Percentiles rank a stretch among this genome's conserved stretches.
phyloP scores from a whole-genome alignment of 2,113 vertebrate genomes.

The Oreotragus oreotragus region DNA sequence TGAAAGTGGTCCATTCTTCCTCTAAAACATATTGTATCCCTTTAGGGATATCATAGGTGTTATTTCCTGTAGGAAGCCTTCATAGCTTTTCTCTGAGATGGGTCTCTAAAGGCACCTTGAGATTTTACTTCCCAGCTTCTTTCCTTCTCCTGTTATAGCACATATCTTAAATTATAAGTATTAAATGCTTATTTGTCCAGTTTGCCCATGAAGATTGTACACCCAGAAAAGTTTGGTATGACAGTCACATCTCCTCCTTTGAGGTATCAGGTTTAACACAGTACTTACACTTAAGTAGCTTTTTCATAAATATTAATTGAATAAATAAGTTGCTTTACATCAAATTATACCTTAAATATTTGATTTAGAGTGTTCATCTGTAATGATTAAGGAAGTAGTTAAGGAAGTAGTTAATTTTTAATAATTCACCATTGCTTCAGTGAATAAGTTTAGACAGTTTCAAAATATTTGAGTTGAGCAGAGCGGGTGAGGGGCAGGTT shows the following conservation, averaged over 20 bases:
- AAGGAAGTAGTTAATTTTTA: constrained; percentile 35
- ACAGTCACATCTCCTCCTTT: background rate
- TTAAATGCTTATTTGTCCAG: background rate
- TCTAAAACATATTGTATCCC: background rate
- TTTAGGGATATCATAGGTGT: background rate
- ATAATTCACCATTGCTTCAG: constrained; percentile 22
- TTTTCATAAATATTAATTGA: constrained; percentile 46
- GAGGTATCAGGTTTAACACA: background rate
- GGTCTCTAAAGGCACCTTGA: background rate
- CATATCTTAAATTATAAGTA: background rate
- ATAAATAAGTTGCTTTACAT: constrained; percentile 40
- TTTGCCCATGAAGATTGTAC: background rate
- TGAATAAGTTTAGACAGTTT: constrained; percentile 22
- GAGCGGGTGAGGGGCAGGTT: background rate
- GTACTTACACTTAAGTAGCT: background rate
- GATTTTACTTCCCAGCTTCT: background rate
- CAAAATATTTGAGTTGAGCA: background rate
- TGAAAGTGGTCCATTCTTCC: background rate
- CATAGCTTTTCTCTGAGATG: background rate
- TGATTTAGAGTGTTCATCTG: constrained; percentile 8
- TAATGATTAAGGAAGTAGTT: constrained; percentile 22
- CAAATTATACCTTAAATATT: constrained; percentile 58
- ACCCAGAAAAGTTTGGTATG: background rate
- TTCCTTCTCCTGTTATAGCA: background rate
- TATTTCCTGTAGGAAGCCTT: background rate